A percentile compares a stretch with the other conserved stretches of the same genome.
These are phyloP conservation scores for Coelopa pilipes DNA, from an alignment of 2,888 invertebrate species.

Conservation along the genomic window DNA sequence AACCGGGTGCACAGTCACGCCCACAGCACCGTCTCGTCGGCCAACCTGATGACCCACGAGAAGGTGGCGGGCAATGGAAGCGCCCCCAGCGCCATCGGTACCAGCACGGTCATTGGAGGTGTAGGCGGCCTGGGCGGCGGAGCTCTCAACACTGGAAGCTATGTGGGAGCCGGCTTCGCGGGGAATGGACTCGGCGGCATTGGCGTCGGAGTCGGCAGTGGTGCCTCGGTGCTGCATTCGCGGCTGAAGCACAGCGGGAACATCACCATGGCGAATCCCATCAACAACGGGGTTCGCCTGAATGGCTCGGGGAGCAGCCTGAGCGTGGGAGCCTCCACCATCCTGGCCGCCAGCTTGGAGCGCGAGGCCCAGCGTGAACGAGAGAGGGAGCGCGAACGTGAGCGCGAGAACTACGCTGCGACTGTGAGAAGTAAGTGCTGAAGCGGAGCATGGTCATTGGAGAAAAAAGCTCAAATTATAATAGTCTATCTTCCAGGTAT, in stretches of 20 bases:
- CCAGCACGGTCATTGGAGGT: too few species aligned
- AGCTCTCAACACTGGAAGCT: background rate
- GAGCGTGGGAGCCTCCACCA: constrained; percentile 72
- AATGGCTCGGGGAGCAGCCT: constrained; percentile 68
- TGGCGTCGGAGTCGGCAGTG: constrained; percentile 47
- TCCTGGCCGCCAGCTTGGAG: constrained; percentile 70
- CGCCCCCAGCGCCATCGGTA: constrained; percentile 16
- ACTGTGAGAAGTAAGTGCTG: constrained; percentile 71
- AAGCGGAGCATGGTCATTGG: background rate
- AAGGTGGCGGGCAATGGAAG: constrained; percentile 58
- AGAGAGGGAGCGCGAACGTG: constrained; percentile 63
- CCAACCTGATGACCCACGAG: constrained; percentile 64
- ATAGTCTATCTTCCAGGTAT: constrained; percentile 66
- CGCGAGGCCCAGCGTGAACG: constrained; percentile 65
- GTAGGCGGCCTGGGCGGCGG: constrained; percentile 32
- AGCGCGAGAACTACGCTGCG: constrained; percentile 68
- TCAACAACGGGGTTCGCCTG: constrained; percentile 56
- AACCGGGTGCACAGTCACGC: constrained; percentile 65
- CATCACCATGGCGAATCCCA: constrained; percentile 62
- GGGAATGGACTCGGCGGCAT: background rate
- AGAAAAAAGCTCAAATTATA: constrained; percentile 40
- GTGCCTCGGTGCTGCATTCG: constrained; percentile 57
- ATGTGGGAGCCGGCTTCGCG: constrained; percentile 6
- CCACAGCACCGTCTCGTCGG: constrained; percentile 64
- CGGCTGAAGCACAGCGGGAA: constrained; percentile 60